Percentiles rank a stretch among this genome's conserved stretches.
Conservation (phyloP, 1,140 invertebrate species). For the Atopsyche davidsoni region DNA sequence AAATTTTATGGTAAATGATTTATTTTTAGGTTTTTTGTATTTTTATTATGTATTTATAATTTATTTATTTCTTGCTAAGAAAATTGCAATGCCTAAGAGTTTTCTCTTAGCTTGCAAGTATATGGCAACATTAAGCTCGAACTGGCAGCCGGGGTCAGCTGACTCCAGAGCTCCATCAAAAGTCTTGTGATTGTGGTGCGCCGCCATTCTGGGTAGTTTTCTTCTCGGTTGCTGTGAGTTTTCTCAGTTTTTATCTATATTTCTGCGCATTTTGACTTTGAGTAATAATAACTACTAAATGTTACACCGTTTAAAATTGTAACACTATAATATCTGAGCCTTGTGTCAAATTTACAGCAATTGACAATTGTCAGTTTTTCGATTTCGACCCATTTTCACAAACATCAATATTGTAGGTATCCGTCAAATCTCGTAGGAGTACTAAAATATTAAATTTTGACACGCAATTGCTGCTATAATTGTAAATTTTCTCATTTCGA, state of each 20-base stretch:
- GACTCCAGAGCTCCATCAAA: constrained; percentile 46
- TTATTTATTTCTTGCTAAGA: background rate
- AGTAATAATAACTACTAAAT: background rate
- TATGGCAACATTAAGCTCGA: constrained; percentile 9
- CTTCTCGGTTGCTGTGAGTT: constrained; percentile 42
- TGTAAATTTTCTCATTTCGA: background rate
- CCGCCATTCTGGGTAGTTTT: constrained; percentile 48
- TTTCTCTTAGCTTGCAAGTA: constrained; percentile 17
- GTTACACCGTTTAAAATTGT: background rate
- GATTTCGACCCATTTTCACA: constrained; percentile 4
- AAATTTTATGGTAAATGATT: too few relatives aligned
- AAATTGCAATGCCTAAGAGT: constrained; percentile 11
- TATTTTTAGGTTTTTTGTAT: too few relatives aligned
- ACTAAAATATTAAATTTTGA: background rate
- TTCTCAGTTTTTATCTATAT: constrained; percentile 33
- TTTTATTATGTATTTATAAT: background rate
- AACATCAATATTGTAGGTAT: constrained; percentile 15
- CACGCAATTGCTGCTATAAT: background rate
- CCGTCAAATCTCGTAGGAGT: background rate
- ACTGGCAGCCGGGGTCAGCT: constrained; percentile 37
- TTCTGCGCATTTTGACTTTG: too few relatives aligned
- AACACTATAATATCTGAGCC: too few relatives aligned
- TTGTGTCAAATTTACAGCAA: too few relatives aligned
- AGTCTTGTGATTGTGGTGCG: constrained; percentile 48
- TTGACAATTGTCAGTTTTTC: constrained; percentile 18